Percentiles rank a stretch among this genome's conserved stretches.
phyloP scores from a whole-genome alignment of 2,113 vertebrate species.

The Bambusicola thoracicus region DNA sequence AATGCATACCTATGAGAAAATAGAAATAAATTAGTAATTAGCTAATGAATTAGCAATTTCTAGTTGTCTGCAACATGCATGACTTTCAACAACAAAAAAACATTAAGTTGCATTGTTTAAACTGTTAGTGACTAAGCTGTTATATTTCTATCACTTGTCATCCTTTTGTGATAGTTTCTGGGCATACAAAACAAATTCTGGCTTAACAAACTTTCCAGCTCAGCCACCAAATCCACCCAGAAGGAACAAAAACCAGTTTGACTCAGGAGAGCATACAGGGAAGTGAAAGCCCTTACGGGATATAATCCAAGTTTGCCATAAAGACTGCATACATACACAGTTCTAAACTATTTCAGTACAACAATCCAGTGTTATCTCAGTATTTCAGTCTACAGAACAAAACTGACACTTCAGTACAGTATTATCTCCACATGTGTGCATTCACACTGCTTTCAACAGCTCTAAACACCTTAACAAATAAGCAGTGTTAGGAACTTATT shows the following conservation, averaged over 20 bases:
- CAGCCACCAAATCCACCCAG: neutral
- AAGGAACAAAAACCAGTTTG: neutral
- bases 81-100: neutral
- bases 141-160: neutral
- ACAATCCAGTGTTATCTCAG: neutral
- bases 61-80: neutral
- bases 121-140: neutral
- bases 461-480: neutral
- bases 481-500: neutral
- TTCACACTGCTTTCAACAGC: neutral
- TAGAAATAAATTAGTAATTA: neutral
- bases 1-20: neutral
- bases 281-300: constrained; percentile 4
- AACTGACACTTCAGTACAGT: neutral
- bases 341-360: neutral
- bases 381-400: neutral
- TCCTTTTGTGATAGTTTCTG: neutral
- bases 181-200: neutral
- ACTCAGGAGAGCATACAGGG: neutral
- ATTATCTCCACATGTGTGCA: neutral
- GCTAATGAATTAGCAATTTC: neutral
- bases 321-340: neutral
- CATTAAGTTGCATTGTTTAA: neutral
- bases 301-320: neutral
- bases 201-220: neutral